A percentile compares a stretch with the other conserved stretches of the same genome.
Conservation (phyloP, 2,888 invertebrate genomes). For the Anodontia alba region DNA sequence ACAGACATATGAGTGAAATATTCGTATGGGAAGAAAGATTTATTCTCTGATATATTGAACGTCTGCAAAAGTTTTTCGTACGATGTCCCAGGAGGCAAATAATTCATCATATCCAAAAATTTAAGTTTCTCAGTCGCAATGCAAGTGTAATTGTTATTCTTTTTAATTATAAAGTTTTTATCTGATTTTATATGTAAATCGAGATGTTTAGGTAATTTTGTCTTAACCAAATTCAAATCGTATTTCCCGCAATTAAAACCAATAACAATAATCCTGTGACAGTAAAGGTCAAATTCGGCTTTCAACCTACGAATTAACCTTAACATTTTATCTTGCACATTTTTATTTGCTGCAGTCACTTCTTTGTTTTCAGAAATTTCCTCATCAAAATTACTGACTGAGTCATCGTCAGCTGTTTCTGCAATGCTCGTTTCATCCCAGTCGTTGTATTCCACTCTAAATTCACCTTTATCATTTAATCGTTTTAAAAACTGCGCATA, state of each 20-base stretch:
- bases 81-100: constrained; percentile 14
- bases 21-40: constrained; percentile 22
- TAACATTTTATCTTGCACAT: neutral
- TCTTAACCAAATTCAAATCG: constrained; percentile 4
- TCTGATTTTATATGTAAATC: neutral
- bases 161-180: constrained; percentile 7
- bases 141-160: constrained; percentile 11
- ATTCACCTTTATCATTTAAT: neutral
- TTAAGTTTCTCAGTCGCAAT: neutral
- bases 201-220: constrained; percentile 5
- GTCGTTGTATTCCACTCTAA: neutral
- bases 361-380: neutral
- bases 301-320: neutral
- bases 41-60: neutral
- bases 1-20: constrained; percentile 10
- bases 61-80: constrained; percentile 15
- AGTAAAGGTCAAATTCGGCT: neutral
- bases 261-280: neutral
- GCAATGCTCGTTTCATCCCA: neutral
- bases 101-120: constrained; percentile 24
- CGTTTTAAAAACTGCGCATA: neutral
- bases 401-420: neutral
- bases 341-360: neutral
- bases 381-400: neutral
- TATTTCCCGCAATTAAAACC: constrained; percentile 17